These are phyloP conservation scores for Micronycteris hirsuta DNA, from an alignment of 2,113 vertebrate species.

Conservation along the genomic window DNA sequence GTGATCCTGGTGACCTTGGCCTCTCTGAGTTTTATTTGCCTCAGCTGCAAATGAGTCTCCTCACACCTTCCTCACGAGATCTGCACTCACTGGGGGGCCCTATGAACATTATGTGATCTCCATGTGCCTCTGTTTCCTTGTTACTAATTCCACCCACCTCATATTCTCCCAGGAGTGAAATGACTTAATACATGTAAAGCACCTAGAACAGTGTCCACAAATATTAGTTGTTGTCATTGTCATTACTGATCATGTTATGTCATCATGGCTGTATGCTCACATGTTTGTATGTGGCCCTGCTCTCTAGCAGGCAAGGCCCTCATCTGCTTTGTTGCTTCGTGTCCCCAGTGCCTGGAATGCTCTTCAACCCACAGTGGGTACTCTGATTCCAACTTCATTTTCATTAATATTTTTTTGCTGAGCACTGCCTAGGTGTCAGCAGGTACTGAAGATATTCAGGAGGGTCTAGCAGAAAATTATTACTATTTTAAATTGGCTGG, in stretches of 20 bases:
- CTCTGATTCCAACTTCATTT: neutral
- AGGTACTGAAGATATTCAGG: neutral
- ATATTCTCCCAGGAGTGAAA: neutral
- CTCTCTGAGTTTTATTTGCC: neutral
- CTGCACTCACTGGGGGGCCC: neutral
- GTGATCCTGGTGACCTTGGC: neutral
- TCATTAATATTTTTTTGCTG: neutral
- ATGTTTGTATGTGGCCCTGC: neutral
- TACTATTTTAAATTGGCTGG: neutral
- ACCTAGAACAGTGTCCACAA: neutral
- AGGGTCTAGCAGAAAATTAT: neutral
- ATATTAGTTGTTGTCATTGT: fast-evolving
- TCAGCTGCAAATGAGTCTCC: neutral
- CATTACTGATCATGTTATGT: too few species aligned
- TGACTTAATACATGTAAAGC: neutral
- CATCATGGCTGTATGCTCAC: fast-evolving
- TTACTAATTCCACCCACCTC: neutral
- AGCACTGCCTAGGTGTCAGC: neutral
- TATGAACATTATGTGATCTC: neutral
- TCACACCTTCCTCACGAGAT: neutral
- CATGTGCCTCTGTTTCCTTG: neutral
- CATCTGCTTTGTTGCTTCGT: neutral
- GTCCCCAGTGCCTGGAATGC: neutral
- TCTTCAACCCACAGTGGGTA: neutral
- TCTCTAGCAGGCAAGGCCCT: neutral